phyloP scores from a whole-genome alignment of 2,888 invertebrate genomes.

The Idaea dimidiata region DNA sequence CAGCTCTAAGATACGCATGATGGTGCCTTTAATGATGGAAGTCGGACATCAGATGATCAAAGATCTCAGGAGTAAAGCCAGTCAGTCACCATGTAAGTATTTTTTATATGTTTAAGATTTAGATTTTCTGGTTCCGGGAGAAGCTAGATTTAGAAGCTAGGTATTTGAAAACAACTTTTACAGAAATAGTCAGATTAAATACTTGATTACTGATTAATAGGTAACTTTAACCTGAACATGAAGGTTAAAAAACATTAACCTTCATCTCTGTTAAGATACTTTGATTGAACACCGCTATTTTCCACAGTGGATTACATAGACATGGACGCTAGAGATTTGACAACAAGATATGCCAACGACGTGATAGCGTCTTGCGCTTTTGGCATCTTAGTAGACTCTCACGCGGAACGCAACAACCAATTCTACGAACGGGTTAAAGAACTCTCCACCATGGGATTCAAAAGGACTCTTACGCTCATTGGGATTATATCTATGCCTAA shows the following conservation, averaged over 20 bases:
- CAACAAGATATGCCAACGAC: conserved; percentile 79
- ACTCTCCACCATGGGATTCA: not conserved
- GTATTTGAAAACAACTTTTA: too few species aligned
- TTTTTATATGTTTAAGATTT: not conserved
- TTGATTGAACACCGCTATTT: not conserved
- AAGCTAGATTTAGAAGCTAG: too few species aligned
- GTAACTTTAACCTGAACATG: too few species aligned
- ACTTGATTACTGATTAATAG: too few species aligned
- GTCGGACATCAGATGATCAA: not conserved
- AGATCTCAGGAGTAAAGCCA: not conserved
- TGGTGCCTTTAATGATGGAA: not conserved
- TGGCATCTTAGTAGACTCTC: conserved; percentile 77
- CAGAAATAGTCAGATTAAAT: too few species aligned
- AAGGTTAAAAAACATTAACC: not conserved
- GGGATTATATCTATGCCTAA: not conserved
- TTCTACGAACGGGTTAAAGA: conserved; percentile 52
- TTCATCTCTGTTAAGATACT: too few species aligned
- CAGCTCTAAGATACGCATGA: not conserved
- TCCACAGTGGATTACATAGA: conserved; percentile 24
- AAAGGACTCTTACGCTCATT: not conserved
- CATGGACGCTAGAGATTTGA: conserved; percentile 65
- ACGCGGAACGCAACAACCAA: conserved; percentile 74
- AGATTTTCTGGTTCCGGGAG: too few species aligned
- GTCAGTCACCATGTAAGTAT: not conserved
- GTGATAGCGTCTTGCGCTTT: conserved; percentile 81